Percentiles rank a stretch among this genome's conserved stretches.
Conservation (phyloP, 2,113 vertebrate genomes). For the Mobula birostris region DNA sequence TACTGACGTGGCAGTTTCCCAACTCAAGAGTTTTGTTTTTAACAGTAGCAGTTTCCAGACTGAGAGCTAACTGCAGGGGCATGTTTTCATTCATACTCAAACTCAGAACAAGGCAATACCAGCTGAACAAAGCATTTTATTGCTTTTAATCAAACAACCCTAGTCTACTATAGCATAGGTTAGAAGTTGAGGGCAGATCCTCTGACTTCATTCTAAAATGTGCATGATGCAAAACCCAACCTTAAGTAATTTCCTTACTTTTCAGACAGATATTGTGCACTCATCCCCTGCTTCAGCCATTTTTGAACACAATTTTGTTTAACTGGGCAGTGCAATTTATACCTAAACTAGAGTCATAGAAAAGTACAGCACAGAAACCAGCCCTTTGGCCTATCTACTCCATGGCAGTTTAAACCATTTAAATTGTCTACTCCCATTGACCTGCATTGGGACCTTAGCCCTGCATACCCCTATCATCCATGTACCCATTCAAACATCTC, state of each 20-base stretch:
- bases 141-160: not conserved
- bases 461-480: no score
- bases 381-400: no score
- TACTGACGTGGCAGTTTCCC: conserved; percentile 26
- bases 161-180: not conserved
- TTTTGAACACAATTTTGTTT: not conserved
- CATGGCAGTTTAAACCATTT: no score
- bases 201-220: not conserved
- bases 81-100: not conserved
- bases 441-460: no score
- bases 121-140: not conserved
- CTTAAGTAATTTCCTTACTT: not conserved
- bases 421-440: no score
- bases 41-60: not conserved
- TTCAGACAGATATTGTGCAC: not conserved
- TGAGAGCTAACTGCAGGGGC: not conserved
- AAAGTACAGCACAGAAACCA: not conserved
- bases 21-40: conserved; percentile 9
- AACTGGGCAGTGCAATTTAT: not conserved
- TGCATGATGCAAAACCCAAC: not conserved
- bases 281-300: not conserved
- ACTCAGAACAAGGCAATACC: not conserved
- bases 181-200: not conserved
- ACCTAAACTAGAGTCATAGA: not conserved
- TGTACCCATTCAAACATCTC: no score